These are phyloP conservation scores for Liparis tanakae DNA, from an alignment of 2,797 vertebrate genomes.

Conservation along the genomic window DNA sequence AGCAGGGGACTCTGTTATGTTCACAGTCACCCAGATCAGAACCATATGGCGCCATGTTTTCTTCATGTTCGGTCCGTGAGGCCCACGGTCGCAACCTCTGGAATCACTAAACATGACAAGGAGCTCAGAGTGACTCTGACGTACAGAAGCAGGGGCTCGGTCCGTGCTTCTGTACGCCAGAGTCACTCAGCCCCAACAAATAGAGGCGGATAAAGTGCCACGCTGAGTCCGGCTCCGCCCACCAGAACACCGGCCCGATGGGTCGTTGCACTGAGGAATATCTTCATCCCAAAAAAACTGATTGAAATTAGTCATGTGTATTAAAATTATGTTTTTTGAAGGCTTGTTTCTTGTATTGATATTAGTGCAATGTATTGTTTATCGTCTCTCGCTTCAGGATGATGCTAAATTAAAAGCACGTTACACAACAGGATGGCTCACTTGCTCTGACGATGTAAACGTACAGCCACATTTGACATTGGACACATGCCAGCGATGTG, in stretches of 20 bases:
- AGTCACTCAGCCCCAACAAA: conserved; percentile 3
- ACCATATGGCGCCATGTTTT: conserved; percentile 43
- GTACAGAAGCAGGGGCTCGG: background rate
- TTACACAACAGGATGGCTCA: background rate
- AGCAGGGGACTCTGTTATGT: conserved; percentile 16
- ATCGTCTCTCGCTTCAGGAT: background rate
- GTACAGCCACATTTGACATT: background rate
- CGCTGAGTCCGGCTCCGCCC: conserved; percentile 13
- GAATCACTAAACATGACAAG: conserved; percentile 35
- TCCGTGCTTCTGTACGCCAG: conserved; percentile 14
- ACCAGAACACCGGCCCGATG: conserved; percentile 4
- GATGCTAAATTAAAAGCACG: background rate
- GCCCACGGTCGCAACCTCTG: conserved; percentile 8
- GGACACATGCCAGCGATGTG: background rate
- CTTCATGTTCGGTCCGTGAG: conserved; percentile 9
- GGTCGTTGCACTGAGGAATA: background rate
- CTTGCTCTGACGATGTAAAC: background rate
- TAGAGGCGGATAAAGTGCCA: conserved; percentile 14
- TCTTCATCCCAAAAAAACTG: background rate
- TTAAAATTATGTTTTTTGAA: background rate
- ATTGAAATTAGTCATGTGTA: background rate
- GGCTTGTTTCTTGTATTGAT: background rate
- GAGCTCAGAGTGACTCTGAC: conserved; percentile 11
- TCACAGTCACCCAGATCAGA: conserved; percentile 36
- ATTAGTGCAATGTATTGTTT: background rate